phyloP scores from a whole-genome alignment of 2,888 invertebrate species.

The Petrolisthes cinctipes region DNA sequence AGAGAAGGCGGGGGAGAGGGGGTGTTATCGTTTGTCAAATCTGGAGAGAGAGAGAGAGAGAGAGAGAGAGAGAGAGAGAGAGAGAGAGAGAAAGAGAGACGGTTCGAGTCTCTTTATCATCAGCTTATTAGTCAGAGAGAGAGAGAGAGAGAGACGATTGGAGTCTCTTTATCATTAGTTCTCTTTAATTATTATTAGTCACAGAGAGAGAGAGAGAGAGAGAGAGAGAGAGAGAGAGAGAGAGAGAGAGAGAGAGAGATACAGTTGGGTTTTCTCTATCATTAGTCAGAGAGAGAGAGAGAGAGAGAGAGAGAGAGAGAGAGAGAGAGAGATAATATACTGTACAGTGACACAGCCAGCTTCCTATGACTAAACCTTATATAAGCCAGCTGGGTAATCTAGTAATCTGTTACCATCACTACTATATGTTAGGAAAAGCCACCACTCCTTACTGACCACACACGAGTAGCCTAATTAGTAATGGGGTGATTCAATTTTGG shows the following conservation, averaged over 20 bases:
- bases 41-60: slow-evolving; percentile 9
- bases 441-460: no score
- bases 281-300: not conserved
- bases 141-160: not conserved
- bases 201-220: slow-evolving; percentile 5
- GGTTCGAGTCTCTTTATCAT: not conserved
- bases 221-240: not conserved
- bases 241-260: slow-evolving; percentile 23
- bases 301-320: slow-evolving; percentile 18
- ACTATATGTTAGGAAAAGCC: not conserved
- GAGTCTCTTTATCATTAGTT: not conserved
- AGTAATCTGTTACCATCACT: no score
- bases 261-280: not conserved
- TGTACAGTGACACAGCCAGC: slow-evolving; percentile 17
- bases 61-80: not conserved
- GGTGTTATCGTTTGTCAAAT: no score
- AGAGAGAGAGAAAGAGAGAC: slow-evolving; percentile 7
- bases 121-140: not conserved
- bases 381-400: no score
- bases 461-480: no score
- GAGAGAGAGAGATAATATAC: slow-evolving; percentile 7
- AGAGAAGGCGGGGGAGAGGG: not conserved
- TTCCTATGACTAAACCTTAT: not conserved
- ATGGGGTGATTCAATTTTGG: no score
- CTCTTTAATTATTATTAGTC: no score